Base-by-base conservation (phyloP, 1,140 invertebrate species). In the Galendromus occidentalis region DNA sequence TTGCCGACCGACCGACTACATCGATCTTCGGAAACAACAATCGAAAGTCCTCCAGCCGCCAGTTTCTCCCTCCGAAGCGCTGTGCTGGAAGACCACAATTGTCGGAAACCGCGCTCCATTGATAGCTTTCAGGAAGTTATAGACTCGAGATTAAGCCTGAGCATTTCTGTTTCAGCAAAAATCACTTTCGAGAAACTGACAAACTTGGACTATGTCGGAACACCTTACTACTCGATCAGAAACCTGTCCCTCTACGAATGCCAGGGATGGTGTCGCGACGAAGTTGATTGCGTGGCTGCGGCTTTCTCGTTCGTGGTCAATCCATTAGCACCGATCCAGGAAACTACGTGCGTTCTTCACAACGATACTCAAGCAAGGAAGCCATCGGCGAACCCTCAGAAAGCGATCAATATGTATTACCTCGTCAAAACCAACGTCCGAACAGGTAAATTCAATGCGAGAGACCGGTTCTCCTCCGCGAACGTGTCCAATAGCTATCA, bases 111-210 rank as follows among this genome's bases (percentile, higher is more conserved):
- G n/a, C n/a, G n/a, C n/a, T n/a, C n/a, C n/a, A n/a, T n/a, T n/a
- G n/a, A n/a, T n/a, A n/a, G n/a, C n/a, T n/a, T n/a, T n/a, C n/a
- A n/a, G n/a, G n/a, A n/a, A n/a, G n/a, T n/a, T n/a, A n/a, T n/a
- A n/a, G n/a, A n/a, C n/a, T n/a, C n/a, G 9, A 39, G 9, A 39
- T 9, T 39, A 39, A 39, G 4, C 9, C 9, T 9, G 4, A 4
- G 33, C 4, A 39, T 39, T 66, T 20, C 17, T 65, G 29, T 55
- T 67, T n/a, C 66, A 78, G 76, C 69, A 9, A 72, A 86, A 70
- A 86, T 86, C 71, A 88, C 88, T 1, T 94, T 94, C 73, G 90
- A 93, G 75, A 94, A 94, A 76, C 76, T 93, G 66, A 92, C 91
- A 65, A 88, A 92, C 74, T 84, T 85, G 68, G 90, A 93, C 75